These are phyloP conservation scores for Lamellibrachia satsuma DNA, from an alignment of 2,888 invertebrate genomes.

Conservation along the genomic window DNA sequence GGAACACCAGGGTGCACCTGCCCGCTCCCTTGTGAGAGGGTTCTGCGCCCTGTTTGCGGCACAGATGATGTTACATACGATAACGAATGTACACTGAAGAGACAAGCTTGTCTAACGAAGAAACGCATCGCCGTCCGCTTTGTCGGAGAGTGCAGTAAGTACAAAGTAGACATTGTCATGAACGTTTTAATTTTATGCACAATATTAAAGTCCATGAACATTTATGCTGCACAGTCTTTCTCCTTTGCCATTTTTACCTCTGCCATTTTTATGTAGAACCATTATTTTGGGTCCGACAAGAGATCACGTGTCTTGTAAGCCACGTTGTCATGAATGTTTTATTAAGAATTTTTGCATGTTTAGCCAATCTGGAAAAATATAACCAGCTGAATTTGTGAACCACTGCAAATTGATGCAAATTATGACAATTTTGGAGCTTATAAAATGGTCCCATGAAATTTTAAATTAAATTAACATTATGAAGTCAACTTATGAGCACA, in stretches of 20 bases:
- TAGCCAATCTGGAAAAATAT: background rate
- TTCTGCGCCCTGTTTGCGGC: slow-evolving; percentile 73
- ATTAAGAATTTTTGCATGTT: background rate
- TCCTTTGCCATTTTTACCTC: too few species aligned
- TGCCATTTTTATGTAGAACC: too few species aligned
- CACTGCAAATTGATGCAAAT: background rate
- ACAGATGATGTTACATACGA: slow-evolving; percentile 71
- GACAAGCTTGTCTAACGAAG: slow-evolving; percentile 79
- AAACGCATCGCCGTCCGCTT: slow-evolving; percentile 80
- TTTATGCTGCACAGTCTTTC: too few species aligned
- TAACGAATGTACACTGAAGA: slow-evolving; percentile 78
- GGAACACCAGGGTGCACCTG: slow-evolving; percentile 88
- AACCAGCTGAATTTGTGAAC: background rate
- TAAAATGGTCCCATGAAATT: background rate
- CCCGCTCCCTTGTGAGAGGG: slow-evolving; percentile 79
- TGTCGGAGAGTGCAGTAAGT: slow-evolving; percentile 87
- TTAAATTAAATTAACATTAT: background rate
- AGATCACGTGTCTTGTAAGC: too few species aligned
- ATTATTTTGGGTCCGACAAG: too few species aligned
- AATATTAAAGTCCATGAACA: background rate
- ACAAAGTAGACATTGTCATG: background rate
- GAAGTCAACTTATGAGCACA: too few species aligned
- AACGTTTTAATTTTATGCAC: background rate
- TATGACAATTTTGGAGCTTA: background rate
- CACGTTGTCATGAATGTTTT: background rate